Base-by-base conservation (phyloP, 2,113 vertebrate species). In the Salvelinus sp. region DNA sequence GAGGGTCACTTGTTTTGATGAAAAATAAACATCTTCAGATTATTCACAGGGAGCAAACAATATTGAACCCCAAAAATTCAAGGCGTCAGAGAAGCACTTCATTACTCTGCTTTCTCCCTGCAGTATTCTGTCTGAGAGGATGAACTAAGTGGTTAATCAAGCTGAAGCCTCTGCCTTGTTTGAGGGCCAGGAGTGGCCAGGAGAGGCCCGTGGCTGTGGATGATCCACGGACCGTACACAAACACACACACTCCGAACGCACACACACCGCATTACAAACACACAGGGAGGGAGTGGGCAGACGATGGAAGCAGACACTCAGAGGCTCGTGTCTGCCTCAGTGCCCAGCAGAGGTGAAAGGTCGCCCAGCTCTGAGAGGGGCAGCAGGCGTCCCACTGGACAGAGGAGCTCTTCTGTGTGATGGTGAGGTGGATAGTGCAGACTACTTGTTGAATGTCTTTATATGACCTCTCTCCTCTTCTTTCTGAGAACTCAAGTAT, bases 121-220 rank as follows among this genome's bases (percentile, higher is more conserved):
- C 87, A 88, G 90, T 91, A 86, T 89, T 80, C 82, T 82, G 85
- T 84, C 88, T 85, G 88, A 92, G 89, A 91, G 90, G 83, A 63
- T 69, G 80, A 86, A 89, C 87, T 86, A 90, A 92, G 88, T 90
- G 89, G 79, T 90, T 91, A 91, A 92, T 93, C 91, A 93, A 87
- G 89, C 81, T 83, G 76, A 78, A 82, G 80, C 33, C 70, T 62
- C 75, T 78, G 81, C 66, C 48, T 47, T 44, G 79, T 86, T 86
- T 88, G 85, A 83, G 82, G 74, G 78, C 73, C 70, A 47, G 18
- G 57, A 70, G 65, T 57, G 33, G 72, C 79, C 80, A 88, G 81
- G 82, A 79, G 81, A 84, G 68, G 76, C 84, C 68, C 22, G 9
- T 23, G n/a, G 10, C 60, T 70, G 68, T 85, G 25, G 62, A 64